Evolutionary conservation across 1,140 invertebrate species (phyloP), one percentile per base, ranked within the genome.

Genomic region (Drosophila funebris): DNA sequence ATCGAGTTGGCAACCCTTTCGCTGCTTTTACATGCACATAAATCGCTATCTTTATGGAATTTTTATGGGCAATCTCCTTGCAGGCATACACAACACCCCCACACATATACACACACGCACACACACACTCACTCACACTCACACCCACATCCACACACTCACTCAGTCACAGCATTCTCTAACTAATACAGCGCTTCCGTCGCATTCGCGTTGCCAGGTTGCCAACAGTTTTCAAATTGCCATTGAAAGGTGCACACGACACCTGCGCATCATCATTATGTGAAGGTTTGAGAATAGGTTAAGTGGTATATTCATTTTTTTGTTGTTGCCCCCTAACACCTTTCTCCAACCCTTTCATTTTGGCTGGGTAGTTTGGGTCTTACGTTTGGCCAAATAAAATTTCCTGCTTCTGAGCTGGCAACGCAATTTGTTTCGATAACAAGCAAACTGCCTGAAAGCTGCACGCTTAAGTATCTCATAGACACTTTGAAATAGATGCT

Each of bases 31-130:
- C 43, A 88, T 88, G 84, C 44, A 50, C 43, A 90, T 90, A 90
- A 90, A 90, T 90, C 88, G 88, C 74, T 90, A 90, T 90, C 88
- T 90, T 90, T 90, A 90, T 90, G 88, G 88, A 90, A 90, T 90
- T 90, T 90, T 90, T 90, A 90, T 90, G 88, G 88, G 77, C 88
- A 90, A 90, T 90, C 88, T 90, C 88, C 88, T 90, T 58, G 83
- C 79, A 88, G 84, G 83, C 83, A 79, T 83, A 64, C 69, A 69
- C 52, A 64, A 66, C 73, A 37, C 70, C 43, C 71, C 39, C 74
- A 70, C 22, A 24, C 61, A 37, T 9, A 54, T 29, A 43, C 70
- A 63, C 73, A 73, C 77, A 56, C 48, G 29, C 53, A 29, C 8
- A 1, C 56, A 6, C 36, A 41, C 33, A 24, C 18, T 1, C n/a